These are phyloP conservation scores for Parnassius smintheus DNA, from an alignment of 2,888 invertebrate genomes.

Conservation along the genomic window DNA sequence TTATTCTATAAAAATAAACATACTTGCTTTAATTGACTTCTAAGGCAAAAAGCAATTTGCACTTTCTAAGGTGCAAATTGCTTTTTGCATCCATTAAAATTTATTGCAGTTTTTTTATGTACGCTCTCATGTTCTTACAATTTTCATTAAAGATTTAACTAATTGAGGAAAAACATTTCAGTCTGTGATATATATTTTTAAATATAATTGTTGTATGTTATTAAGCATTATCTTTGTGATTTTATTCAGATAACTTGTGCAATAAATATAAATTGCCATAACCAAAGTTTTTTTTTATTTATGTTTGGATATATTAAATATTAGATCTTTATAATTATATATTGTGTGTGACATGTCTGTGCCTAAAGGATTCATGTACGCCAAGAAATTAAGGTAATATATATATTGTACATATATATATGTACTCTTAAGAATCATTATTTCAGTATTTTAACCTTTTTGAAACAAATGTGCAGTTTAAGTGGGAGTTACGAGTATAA, in stretches of 20 bases:
- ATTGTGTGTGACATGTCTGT: conserved; percentile 45
- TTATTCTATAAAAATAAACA: no score
- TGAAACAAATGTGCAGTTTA: no score
- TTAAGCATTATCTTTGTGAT: conserved; percentile 12
- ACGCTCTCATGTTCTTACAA: not conserved
- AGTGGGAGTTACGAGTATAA: no score
- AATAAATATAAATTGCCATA: conserved; percentile 16
- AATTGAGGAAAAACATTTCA: conserved; percentile 7
- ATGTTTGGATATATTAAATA: conserved; percentile 2
- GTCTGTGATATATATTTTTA: conserved; percentile 22
- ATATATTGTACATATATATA: not conserved
- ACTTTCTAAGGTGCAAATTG: no score
- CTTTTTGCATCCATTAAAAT: no score
- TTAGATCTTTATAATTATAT: no score
- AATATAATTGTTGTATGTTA: conserved; percentile 1
- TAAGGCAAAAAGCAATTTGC: no score
- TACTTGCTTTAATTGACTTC: no score
- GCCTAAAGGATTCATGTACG: conserved; percentile 39
- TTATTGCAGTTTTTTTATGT: no score
- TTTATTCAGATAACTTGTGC: conserved; percentile 4
- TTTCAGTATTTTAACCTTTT: no score
- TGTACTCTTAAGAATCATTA: not conserved
- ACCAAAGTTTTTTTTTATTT: not conserved
- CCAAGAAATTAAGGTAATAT: not conserved
- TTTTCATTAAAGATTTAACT: not conserved